Evolutionary conservation across 2,888 invertebrate species (phyloP).

Genomic region (Ganaspis brasiliensis): DNA sequence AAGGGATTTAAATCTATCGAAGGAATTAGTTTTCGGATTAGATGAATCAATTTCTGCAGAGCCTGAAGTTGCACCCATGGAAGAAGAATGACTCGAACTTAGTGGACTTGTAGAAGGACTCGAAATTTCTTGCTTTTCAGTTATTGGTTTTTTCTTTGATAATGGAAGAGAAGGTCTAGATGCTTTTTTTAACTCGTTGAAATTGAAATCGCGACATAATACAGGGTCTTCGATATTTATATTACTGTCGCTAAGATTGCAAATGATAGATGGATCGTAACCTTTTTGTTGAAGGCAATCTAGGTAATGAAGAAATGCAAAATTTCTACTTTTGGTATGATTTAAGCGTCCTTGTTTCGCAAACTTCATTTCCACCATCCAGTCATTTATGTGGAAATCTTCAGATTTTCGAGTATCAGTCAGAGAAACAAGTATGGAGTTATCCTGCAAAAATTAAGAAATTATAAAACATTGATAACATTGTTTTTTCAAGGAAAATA

Average conservation of each 20-base stretch:
- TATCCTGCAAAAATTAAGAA: constrained; percentile 65
- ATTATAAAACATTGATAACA: constrained; percentile 32
- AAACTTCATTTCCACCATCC: constrained; percentile 70
- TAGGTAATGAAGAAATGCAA: constrained; percentile 58
- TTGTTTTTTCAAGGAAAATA: too few relatives aligned
- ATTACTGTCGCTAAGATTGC: neutral
- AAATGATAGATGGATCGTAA: constrained; percentile 23
- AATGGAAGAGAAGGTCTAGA: neutral
- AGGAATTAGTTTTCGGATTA: too few relatives aligned
- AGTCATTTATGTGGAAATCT: constrained; percentile 73
- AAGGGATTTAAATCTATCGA: too few relatives aligned
- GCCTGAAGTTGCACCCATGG: too few relatives aligned
- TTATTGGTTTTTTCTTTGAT: too few relatives aligned
- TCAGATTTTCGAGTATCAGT: constrained; percentile 68
- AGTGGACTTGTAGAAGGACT: too few relatives aligned
- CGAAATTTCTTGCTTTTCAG: too few relatives aligned
- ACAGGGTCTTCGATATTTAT: neutral
- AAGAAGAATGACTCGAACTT: too few relatives aligned
- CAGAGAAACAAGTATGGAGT: constrained; percentile 72
- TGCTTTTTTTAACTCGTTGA: neutral
- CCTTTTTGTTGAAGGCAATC: neutral
- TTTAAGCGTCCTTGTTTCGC: constrained; percentile 73
- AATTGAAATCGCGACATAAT: neutral
- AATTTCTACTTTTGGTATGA: constrained; percentile 69
- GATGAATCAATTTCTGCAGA: too few relatives aligned